A percentile compares a stretch with the other conserved stretches of the same genome.
Evolutionary conservation across 2,888 invertebrate species (phyloP).

Genomic region (Saturnia pavonia): DNA sequence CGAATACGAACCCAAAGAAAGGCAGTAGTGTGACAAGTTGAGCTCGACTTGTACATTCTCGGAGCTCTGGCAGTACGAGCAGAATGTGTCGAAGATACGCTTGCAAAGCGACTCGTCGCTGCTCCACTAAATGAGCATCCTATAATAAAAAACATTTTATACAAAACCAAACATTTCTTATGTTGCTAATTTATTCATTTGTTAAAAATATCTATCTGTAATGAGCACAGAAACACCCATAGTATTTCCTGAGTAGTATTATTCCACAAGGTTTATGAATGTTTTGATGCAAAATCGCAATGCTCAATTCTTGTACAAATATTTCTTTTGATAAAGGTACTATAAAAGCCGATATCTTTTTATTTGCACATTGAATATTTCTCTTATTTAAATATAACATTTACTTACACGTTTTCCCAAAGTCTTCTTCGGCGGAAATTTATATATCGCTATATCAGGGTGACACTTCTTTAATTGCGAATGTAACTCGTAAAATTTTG

Average conservation of each 20-base stretch:
- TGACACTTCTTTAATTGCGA: constrained; percentile 92
- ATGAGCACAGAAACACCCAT: too few relatives aligned
- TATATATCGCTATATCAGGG: constrained; percentile 88
- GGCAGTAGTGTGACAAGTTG: constrained; percentile 91
- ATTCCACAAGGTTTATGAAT: too few relatives aligned
- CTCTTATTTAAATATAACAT: background rate
- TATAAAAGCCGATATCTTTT: background rate
- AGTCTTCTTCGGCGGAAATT: constrained; percentile 97
- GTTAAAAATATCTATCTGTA: too few relatives aligned
- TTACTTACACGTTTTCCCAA: constrained; percentile 92
- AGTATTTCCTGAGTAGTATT: too few relatives aligned
- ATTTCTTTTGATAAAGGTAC: background rate
- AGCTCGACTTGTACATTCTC: constrained; percentile 88
- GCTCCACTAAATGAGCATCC: constrained; percentile 93
- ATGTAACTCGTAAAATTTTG: constrained; percentile 94
- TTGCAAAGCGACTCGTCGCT: constrained; percentile 91
- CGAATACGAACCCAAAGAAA: constrained; percentile 89
- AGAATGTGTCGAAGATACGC: constrained; percentile 93
- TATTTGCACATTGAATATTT: background rate
- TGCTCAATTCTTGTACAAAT: too few relatives aligned
- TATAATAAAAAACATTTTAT: constrained; percentile 42
- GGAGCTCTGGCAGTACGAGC: constrained; percentile 89
- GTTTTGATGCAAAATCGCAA: too few relatives aligned
- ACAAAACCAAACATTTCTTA: too few relatives aligned
- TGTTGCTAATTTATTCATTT: too few relatives aligned